Percentiles rank a stretch among this genome's conserved stretches.
Conservation (phyloP, 2,797 vertebrate species). For the Pseudochromis fuscus region DNA sequence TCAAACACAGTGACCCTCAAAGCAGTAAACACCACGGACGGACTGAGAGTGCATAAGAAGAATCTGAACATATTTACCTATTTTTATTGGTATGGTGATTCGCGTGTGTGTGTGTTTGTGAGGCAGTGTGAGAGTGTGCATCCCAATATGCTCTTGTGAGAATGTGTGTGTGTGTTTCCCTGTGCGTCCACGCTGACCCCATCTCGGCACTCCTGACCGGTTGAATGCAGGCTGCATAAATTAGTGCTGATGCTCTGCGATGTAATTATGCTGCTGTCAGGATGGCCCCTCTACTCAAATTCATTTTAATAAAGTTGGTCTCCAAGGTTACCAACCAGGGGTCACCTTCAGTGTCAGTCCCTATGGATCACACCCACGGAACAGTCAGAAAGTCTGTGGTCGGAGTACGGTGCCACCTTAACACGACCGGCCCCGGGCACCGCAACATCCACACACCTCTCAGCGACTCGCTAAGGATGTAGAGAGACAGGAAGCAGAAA, state of each 20-base stretch:
- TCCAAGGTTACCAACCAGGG: constrained; percentile 97
- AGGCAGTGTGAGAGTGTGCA: constrained; percentile 34
- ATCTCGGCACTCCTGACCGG: constrained; percentile 93
- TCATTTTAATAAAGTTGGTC: constrained; percentile 99
- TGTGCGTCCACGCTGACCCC: constrained; percentile 90
- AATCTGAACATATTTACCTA: constrained; percentile 50
- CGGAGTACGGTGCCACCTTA: constrained; percentile 81
- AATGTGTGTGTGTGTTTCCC: constrained; percentile 36
- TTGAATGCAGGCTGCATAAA: constrained; percentile 95
- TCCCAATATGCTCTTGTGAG: constrained; percentile 31
- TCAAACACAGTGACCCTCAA: constrained; percentile 37
- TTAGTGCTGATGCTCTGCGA: constrained; percentile 99
- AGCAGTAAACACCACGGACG: constrained; percentile 35
- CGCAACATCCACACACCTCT: constrained; percentile 53
- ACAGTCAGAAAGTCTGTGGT: constrained; percentile 78
- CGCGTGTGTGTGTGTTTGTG: constrained; percentile 37
- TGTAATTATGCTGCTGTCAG: constrained; percentile 99
- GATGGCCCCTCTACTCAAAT: constrained; percentile 97
- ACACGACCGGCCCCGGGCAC: constrained; percentile 44
- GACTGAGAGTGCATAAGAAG: constrained; percentile 34
- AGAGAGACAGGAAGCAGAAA: constrained; percentile 42
- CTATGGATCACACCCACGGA: constrained; percentile 88
- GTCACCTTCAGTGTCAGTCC: constrained; percentile 98
- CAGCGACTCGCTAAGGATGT: constrained; percentile 29
- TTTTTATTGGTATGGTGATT: constrained; percentile 69